These are phyloP conservation scores for Hoplias malabaricus DNA, from an alignment of 2,113 vertebrate species.

Conservation along the genomic window DNA sequence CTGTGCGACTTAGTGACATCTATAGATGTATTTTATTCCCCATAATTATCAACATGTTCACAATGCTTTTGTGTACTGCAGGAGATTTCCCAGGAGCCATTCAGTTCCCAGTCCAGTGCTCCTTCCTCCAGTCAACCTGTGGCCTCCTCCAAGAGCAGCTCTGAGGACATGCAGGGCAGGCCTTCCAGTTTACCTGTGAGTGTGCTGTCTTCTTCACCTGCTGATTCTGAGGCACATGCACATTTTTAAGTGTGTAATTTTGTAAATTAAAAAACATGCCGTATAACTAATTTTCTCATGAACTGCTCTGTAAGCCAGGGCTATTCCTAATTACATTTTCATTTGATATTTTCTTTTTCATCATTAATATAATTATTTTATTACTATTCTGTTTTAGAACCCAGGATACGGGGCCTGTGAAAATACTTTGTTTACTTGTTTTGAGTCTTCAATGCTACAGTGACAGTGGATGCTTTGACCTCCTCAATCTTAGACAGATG, in stretches of 20 bases:
- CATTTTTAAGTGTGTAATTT: neutral
- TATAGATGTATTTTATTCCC: neutral
- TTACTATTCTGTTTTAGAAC: no score
- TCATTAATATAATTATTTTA: no score
- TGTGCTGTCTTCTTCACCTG: conserved; percentile 51
- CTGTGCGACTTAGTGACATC: neutral
- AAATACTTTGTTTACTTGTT: conserved; percentile 7
- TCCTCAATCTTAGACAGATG: conserved; percentile 61
- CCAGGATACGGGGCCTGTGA: neutral
- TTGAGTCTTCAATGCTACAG: conserved; percentile 20
- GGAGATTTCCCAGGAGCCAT: conserved; percentile 98
- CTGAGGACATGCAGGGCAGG: conserved; percentile 95
- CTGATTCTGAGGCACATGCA: neutral
- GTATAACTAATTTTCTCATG: conserved; percentile 5
- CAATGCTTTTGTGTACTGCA: conserved; percentile 61
- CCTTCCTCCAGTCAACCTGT: conserved; percentile 88
- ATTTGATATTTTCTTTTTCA: neutral
- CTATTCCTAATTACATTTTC: neutral
- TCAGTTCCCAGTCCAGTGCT: conserved; percentile 91
- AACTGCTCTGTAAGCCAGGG: neutral
- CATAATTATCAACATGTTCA: neutral
- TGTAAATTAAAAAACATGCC: neutral
- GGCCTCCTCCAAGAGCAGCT: conserved; percentile 87
- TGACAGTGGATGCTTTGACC: conserved; percentile 48
- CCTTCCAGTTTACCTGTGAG: conserved; percentile 98